Evolutionary conservation across 2,113 vertebrate genomes (phyloP), one percentile per base, ranked within the genome.

Genomic region (Albula goreensis): DNA sequence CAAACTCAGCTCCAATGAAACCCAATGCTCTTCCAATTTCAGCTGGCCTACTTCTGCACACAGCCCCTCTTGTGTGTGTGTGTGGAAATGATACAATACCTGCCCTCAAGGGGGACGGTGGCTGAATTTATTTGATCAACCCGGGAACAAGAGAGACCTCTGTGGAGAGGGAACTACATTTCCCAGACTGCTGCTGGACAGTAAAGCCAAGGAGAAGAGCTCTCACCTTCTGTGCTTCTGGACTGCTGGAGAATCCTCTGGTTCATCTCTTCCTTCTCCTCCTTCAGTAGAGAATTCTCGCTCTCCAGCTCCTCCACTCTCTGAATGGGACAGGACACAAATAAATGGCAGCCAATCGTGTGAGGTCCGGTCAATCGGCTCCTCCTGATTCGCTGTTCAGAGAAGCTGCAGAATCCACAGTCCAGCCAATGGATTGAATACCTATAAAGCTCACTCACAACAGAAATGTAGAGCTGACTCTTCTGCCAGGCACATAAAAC

Each of bases 251-350:
- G 91, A 82, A 98, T 96, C 80, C 85, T 95, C 78, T 87, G 94
- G 92, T 99, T 98, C 53, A 99, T 93, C 53, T 96, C 94, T 41
- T 99, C 98, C 88, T 98, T 99, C 86, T 99, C 96, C 48, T 93
- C 93, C 92, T 99, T 99, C 90, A 99, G 91, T 80, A 97, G 87
- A 0, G 91, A 11, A 0, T 98, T 99, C 87, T 99, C 98, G 31
- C 88, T 92, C 93, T 98, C 96, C 92, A 99, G 93, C 89, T 98
- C 96, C 0, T 95, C 90, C 84, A 99, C 96, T 12, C 95, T 93
- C 98, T 99, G 83, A 52, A 60, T 10, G 88, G 63, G 10, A 60
- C 50, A 78, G 41, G n/a, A 82, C 17, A 70, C 2, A 52, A 49
- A 50, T 81, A 48, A 6, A 82, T 5, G 4, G 7, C 5, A 19